phyloP scores from a whole-genome alignment of 2,113 vertebrate species.

The Lates calcarifer region DNA sequence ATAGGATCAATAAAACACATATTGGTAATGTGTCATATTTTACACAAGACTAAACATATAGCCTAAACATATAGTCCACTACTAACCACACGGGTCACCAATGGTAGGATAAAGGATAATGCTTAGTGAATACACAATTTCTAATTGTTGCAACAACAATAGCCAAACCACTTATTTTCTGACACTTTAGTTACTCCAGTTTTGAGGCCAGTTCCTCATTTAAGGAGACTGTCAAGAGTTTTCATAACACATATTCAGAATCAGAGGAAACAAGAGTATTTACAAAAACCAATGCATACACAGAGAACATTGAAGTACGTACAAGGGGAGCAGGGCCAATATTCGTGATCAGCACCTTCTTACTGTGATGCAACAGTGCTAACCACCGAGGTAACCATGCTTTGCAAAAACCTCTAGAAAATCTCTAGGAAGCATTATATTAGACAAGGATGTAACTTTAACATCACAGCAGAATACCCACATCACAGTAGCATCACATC shows the following conservation, averaged over 20 bases:
- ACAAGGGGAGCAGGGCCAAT: neutral
- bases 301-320: neutral
- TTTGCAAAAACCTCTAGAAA: neutral
- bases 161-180: neutral
- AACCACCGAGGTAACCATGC: neutral
- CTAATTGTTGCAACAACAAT: neutral
- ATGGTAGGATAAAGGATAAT: neutral
- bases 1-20: slow-evolving; percentile 20
- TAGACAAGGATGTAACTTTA: neutral
- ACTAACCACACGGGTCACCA: neutral
- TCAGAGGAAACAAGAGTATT: neutral
- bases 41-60: slow-evolving; percentile 10
- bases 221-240: neutral
- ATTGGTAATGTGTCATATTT: slow-evolving; percentile 31
- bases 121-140: neutral
- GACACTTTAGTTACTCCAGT: neutral
- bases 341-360: neutral
- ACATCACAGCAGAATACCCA: neutral
- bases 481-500: slow-evolving; percentile 21
- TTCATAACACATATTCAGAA: neutral
- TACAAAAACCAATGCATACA: neutral
- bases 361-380: neutral
- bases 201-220: neutral
- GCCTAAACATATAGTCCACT: too few relatives aligned
- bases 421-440: neutral